These are phyloP conservation scores for Macrotis lagotis DNA, from an alignment of 2,113 vertebrate species.

Conservation along the genomic window DNA sequence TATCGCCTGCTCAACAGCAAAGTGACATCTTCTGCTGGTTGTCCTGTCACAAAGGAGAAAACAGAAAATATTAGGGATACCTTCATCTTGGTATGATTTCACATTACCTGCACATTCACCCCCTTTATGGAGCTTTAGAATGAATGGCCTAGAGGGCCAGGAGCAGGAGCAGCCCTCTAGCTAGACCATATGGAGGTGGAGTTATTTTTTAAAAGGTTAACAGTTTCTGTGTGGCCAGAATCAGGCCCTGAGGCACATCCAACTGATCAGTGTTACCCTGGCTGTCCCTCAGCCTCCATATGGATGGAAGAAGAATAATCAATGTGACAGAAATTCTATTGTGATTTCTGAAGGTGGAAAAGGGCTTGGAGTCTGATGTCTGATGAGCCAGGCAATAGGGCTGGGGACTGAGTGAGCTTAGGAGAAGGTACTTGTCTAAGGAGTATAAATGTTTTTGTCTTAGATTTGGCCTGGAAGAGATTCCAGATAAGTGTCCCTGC, in stretches of 20 bases:
- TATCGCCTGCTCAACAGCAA: constrained; percentile 88
- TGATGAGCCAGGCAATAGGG: not conserved
- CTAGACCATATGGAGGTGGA: not conserved
- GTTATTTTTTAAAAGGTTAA: not conserved
- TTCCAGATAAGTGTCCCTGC: not conserved
- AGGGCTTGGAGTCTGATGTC: not conserved
- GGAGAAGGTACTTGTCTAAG: too few relatives aligned
- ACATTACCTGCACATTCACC: not conserved
- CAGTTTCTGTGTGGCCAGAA: not conserved
- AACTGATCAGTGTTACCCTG: not conserved
- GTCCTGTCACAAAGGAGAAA: constrained; percentile 80
- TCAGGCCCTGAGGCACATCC: not conserved
- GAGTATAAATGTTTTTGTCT: not conserved
- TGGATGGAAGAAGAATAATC: not conserved
- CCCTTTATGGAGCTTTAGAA: not conserved
- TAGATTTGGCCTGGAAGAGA: not conserved
- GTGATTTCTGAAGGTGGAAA: not conserved
- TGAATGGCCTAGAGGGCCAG: not conserved
- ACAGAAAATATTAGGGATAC: not conserved
- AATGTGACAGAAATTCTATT: not conserved
- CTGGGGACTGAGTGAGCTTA: not conserved
- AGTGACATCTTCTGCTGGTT: constrained; percentile 91
- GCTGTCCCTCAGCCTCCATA: not conserved
- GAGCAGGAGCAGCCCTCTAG: not conserved
- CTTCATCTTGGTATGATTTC: not conserved